Evolutionary conservation across 2,797 vertebrate species (phyloP).

Genomic region (Discoglossus pictus): DNA sequence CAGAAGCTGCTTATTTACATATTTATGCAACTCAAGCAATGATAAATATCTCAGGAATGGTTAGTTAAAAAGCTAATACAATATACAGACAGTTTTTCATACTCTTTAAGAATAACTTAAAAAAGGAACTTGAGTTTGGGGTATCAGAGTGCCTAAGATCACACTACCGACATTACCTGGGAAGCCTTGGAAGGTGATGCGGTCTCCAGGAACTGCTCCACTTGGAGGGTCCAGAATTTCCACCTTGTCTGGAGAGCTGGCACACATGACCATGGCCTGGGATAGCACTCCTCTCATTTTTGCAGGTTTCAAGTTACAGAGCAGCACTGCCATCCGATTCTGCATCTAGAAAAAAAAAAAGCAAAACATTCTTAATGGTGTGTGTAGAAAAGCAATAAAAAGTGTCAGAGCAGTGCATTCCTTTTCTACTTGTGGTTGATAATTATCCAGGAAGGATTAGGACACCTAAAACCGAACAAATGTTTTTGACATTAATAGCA

Average conservation of each 20-base stretch:
- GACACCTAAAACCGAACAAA: background rate
- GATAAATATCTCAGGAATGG: too few relatives aligned
- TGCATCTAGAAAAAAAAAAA: constrained; percentile 83
- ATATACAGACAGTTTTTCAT: too few relatives aligned
- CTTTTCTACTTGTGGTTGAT: background rate
- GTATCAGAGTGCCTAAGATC: too few relatives aligned
- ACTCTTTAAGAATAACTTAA: too few relatives aligned
- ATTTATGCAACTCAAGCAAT: too few relatives aligned
- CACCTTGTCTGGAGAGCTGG: constrained; percentile 91
- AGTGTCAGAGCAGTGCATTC: background rate
- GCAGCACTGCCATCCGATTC: constrained; percentile 90
- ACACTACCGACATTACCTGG: constrained; percentile 74
- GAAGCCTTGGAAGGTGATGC: constrained; percentile 85
- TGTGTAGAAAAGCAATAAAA: background rate
- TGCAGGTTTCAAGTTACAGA: constrained; percentile 95
- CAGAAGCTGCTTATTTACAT: too few relatives aligned
- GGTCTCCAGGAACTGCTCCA: constrained; percentile 86
- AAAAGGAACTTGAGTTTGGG: too few relatives aligned
- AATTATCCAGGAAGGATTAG: background rate
- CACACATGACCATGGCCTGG: constrained; percentile 98
- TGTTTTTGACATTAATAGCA: background rate
- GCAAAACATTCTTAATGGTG: constrained; percentile 16
- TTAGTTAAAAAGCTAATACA: too few relatives aligned
- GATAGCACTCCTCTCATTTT: constrained; percentile 96
- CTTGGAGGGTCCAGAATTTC: constrained; percentile 91